A percentile compares a stretch with the other conserved stretches of the same genome.
Conservation (phyloP, 2,888 invertebrate genomes). For the Lycia hirtaria region DNA sequence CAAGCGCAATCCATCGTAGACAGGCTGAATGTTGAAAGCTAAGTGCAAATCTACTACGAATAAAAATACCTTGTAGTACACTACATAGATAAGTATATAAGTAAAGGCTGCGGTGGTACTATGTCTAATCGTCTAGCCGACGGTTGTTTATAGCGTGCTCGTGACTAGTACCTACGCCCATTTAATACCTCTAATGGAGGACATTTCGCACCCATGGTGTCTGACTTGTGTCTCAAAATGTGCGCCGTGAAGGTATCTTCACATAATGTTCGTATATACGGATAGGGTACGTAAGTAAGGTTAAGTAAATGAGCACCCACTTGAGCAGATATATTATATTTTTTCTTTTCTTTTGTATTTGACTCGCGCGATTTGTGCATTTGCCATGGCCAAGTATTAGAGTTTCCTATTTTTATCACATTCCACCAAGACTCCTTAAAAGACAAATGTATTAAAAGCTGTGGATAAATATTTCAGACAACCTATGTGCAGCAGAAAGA, state of each 20-base stretch:
- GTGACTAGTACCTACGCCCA: slow-evolving; percentile 32
- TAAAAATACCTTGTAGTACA: slow-evolving; percentile 3
- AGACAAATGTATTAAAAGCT: no score
- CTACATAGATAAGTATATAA: not conserved
- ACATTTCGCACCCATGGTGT: slow-evolving; percentile 22
- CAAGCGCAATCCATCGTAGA: no score
- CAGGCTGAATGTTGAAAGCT: no score
- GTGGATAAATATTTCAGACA: no score
- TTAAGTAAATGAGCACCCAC: no score
- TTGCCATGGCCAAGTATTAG: no score
- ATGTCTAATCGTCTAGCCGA: slow-evolving; percentile 23
- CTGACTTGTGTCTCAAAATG: slow-evolving; percentile 24
- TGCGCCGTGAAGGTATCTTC: slow-evolving; percentile 6
- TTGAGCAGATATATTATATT: no score
- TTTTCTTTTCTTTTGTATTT: no score
- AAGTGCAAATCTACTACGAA: not conserved
- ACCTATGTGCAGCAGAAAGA: no score
- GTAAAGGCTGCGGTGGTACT: not conserved
- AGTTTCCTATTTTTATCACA: no score
- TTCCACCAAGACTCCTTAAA: no score
- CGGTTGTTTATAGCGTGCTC: slow-evolving; percentile 33
- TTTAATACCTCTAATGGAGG: slow-evolving; percentile 38
- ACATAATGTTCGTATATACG: not conserved
- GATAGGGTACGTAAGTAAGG: not conserved
- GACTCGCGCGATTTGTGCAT: no score